Conservation (phyloP, 2,888 invertebrate species). For the Eristalinus sepulchralis region DNA sequence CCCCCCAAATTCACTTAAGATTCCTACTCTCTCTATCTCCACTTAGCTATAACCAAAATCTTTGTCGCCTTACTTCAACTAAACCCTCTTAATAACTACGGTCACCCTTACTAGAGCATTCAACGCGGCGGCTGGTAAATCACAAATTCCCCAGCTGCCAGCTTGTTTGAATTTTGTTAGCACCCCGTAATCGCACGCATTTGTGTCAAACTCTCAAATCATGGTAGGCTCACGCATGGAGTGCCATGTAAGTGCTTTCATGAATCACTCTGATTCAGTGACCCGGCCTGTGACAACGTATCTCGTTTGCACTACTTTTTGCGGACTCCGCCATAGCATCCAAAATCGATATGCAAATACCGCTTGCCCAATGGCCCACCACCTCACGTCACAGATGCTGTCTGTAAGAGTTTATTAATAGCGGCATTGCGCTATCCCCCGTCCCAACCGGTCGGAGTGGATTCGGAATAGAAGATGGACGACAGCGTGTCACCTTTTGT, state of each 20-base stretch:
- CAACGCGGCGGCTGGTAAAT: too few relatives aligned
- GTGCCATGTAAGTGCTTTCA: not conserved
- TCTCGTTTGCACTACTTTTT: not conserved
- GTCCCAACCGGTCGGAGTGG: not conserved
- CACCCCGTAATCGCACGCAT: not conserved
- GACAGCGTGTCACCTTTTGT: constrained; percentile 3
- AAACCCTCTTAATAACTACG: too few relatives aligned
- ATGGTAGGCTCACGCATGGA: not conserved
- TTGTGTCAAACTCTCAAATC: not conserved
- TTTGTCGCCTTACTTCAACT: too few relatives aligned
- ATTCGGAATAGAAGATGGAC: too few relatives aligned
- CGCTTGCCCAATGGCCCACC: not conserved
- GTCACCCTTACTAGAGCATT: too few relatives aligned
- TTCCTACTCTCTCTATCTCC: too few relatives aligned
- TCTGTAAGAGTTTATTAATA: constrained; percentile 41
- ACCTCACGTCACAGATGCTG: not conserved
- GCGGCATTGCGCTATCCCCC: constrained; percentile 22
- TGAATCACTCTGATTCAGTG: constrained; percentile 8
- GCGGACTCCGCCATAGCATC: not conserved
- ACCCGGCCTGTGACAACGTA: not conserved
- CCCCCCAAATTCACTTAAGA: too few relatives aligned
- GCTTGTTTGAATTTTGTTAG: too few relatives aligned
- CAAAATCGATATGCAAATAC: constrained; percentile 4
- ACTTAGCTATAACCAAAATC: too few relatives aligned
- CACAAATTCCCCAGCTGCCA: too few relatives aligned